Evolutionary conservation across 2,113 vertebrate species (phyloP), one percentile per base, ranked within the genome.

Genomic region (Salvelinus fontinalis): DNA sequence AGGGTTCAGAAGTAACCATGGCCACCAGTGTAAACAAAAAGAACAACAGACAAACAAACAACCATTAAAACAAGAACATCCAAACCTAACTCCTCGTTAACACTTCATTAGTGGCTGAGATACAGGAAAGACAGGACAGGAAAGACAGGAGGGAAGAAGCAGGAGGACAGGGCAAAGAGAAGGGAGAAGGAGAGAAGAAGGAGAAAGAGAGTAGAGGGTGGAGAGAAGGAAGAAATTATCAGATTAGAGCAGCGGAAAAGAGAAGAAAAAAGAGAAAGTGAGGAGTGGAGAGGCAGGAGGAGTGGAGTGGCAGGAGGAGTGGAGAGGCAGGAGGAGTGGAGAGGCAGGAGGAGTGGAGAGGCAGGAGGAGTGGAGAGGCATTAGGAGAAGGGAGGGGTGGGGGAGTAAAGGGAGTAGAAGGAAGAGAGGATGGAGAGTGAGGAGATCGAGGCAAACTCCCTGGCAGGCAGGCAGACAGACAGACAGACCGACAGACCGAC

Each of bases 401-500:
- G 80, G 22, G 12, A 49, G 24, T 34, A 31, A 20, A 14, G 22
- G 26, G 13, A 3, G 77, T 75, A 71, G 75, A 80, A 80, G 80
- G 2, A 20, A 14, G 22, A 67, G 13, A 12, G 77, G 76, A 71
- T 20, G 77, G 69, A 67, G 76, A 54, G 73, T 6, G 26, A 26
- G 62, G 62, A 26, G 22, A 65, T 62, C 1, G 39, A 83, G 87
- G 59, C 2, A 62, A 49, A 49, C 48, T 49, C 48, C 12, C 48
- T 27, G 31, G 73, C 18, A 62, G 44, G 93, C 80, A 81, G 84
- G 3, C 27, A 27, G 26, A 1, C 29, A 31, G 29, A 3, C 29
- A 31, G 29, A 71, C 83, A 93, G 94, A 92, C 92, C n/a, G 59
- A 1, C 16, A 60, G 44, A 2, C 16, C 80, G 84, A 3, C 29